phyloP scores from a whole-genome alignment of 2,888 invertebrate species.

The Drosophila lutescens region DNA sequence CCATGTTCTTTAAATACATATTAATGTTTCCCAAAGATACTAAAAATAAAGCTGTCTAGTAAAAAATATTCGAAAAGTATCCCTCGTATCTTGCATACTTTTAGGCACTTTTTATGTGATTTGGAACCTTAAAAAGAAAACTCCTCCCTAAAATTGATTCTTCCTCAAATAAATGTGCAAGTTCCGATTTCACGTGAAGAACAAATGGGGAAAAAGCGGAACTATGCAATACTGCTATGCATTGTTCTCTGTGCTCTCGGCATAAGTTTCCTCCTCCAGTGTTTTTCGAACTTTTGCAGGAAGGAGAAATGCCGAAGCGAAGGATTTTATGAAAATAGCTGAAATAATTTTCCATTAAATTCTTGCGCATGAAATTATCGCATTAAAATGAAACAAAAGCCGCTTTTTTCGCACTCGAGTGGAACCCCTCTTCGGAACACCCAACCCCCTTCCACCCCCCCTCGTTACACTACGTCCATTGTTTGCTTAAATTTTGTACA shows the following conservation, averaged over 20 bases:
- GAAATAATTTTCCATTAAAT: constrained; percentile 78
- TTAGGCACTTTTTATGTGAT: too few relatives aligned
- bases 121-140: too few relatives aligned
- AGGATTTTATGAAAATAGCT: constrained; percentile 69
- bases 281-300: constrained; percentile 21
- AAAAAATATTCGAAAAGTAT: too few relatives aligned
- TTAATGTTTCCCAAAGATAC: too few relatives aligned
- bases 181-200: constrained; percentile 30
- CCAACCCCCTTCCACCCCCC: background rate
- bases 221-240: constrained; percentile 19
- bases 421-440: background rate
- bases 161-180: constrained; percentile 16
- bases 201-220: background rate
- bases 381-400: constrained; percentile 68
- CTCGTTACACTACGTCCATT: constrained; percentile 56
- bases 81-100: too few relatives aligned
- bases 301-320: constrained; percentile 46
- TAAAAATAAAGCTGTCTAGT: too few relatives aligned
- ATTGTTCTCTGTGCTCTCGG: constrained; percentile 24
- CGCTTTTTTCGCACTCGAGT: constrained; percentile 23
- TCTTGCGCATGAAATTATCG: constrained; percentile 70
- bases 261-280: constrained; percentile 30
- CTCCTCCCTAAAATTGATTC: too few relatives aligned
- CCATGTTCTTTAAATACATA: too few relatives aligned
- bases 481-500: constrained; percentile 75